Evolutionary conservation across 1,140 invertebrate species (phyloP), one percentile per base, ranked within the genome.

Genomic region (Drosophila simulans): DNA sequence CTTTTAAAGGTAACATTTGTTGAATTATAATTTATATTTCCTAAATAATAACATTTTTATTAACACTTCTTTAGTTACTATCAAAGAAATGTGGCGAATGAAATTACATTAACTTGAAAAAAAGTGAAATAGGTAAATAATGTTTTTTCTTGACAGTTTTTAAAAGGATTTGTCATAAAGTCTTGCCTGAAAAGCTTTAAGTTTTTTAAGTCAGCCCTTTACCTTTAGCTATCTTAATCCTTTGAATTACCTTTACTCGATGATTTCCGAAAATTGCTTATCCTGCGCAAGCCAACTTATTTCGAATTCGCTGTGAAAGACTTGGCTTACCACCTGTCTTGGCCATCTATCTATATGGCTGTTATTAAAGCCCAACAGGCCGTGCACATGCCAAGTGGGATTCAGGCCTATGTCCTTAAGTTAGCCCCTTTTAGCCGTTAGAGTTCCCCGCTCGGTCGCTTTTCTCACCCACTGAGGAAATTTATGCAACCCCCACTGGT

Each of bases 281-380:
- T 43, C 25, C 1, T 17, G n/a, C 7, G 8, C 4, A 10, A 13
- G 5, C 39, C 5, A 2, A 22, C 34, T 15, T 25, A 35, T 27
- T 20, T n/a, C 20, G 15, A 49, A 5, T 13, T 17, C 17, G 25
- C 22, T 58, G 20, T 31, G 48, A 5, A 22, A 58, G 43, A 40
- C 48, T 11, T 46, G 37, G 25, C 59, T 69, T 81, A 86, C 82
- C 81, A 48, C 59, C 25, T 88, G 88, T 86, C 82, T 71, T 22
- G 40, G 70, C 70, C 83, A 78, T 82, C 82, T 79, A 86, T 79
- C 83, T 88, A 60, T 77, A 77, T 56, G 54, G 34, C 49, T 45
- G 72, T 59, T 76, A 59, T 76, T 68, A 76, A 77, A 77, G 73
- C 73, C 63, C 73, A 77, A 45, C 73, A 76, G 63, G 62, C 71